Base-by-base conservation (phyloP, 2,113 vertebrate species). In the Gallinago media region DNA sequence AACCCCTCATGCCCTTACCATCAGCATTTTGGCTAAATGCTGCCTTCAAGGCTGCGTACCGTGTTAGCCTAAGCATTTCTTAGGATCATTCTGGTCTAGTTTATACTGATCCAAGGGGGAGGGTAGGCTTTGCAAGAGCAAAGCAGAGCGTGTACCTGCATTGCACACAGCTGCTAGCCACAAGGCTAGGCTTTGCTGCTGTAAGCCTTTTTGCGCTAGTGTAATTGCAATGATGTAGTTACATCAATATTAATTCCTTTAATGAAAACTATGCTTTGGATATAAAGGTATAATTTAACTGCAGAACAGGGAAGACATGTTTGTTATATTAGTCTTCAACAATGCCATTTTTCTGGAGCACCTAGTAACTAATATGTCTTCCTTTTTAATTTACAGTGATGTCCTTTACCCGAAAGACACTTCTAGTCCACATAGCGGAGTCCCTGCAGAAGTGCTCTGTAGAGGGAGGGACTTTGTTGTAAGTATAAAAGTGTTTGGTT, bases 401-500 rank as follows among this genome's bases (percentile, higher is more conserved):
- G 99, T 99, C 65, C 95, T 99, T 67, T 99, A 99, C 97, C 99
- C 99, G 1, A 99, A 99, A 97, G 99, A 99, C 95, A 99, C 98
- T 25, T 99, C 98, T 91, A 99, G 99, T 65, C 99, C 99, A 9
- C 99, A 99, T 91, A 99, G 99, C 6, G 99, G 99, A 0, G 99
- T 99, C 73, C 98, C 99, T 9, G 99, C 99, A 3, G 99, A 99
- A 92, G 99, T 99, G 59, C 98, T 99, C 73, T 99, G 99, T 92
- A 98, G 99, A 6, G 99, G 99, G 25, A 98, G 99, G 42, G 99
- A 99, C 97, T 99, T 99, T 93, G 99, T 99, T 85, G 99, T 99
- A 97, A 99, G 99, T 98, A 93, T 79, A 15, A 11, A 36, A 80
- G 17, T 42, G 20, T 59, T n/a, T 77, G 29, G 63, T 93, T 26